Evolutionary conservation across 2,888 invertebrate genomes (phyloP), one percentile per base, ranked within the genome.

Genomic region (Micropterix aruncella): DNA sequence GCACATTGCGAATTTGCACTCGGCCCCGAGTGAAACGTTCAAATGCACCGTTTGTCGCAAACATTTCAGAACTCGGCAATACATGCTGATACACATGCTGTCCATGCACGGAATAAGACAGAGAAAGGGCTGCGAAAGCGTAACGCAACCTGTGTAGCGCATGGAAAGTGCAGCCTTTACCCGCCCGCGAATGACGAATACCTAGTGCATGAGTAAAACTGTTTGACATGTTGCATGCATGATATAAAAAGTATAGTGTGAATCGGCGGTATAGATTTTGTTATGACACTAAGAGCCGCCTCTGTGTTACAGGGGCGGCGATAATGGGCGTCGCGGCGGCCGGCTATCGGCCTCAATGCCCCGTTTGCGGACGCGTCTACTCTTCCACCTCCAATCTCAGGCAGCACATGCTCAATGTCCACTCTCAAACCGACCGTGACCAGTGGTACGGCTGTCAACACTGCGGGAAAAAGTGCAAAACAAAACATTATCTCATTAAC

Each of bases 361-460:
- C 78, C 54, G 76, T 79, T 66, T 80, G 80, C 71, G 79, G 78
- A 60, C 74, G 79, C 61, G 75, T 76, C 65, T 80, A 80, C 73
- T 80, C 79, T 58, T 79, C 80, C 60, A 75, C 77, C 56, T 79
- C 80, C 70, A 82, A 83, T 72, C 75, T 82, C 60, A 77, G 79
- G 63, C 81, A 82, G 69, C 82, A 83, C 67, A 77, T 81, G 66
- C 79, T 79, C 67, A 82, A 82, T 66, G 80, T 82, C 62, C 82
- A 82, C 69, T 76, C 77, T 61, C 74, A 76, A 65, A 75, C 79
- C 55, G 75, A 79, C 57, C 74, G 78, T 57, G 79, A 80, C 60
- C 75, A 77, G 61, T 80, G 81, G 79, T 78, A 77, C 59, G 75
- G 77, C 57, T 82, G 82, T 67, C 75, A 76, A 61, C 75, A 80